Evolutionary conservation across 1,140 invertebrate species (phyloP), one percentile per base, ranked within the genome.

Genomic region (Drosophila auraria): DNA sequence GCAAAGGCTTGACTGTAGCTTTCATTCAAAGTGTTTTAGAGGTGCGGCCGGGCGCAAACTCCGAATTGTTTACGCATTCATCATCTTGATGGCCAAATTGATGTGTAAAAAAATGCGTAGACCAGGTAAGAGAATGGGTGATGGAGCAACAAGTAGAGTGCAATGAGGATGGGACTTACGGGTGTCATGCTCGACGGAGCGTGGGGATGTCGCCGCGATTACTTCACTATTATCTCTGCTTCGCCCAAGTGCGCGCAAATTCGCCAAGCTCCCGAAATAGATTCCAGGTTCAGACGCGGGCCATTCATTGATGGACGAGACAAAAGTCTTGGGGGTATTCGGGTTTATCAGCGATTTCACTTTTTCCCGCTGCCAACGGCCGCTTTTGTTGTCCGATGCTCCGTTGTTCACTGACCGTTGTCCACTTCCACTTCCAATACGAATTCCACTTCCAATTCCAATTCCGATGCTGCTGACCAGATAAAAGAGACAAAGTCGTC

Each of bases 271-370:
- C 56, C 47, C 38, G 30, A 83, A 44, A 74, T 65, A 72, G 45
- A 64, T 25, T 76, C 58, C 57, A 50, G 56, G 58, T 70, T 65
- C 65, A 74, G 15, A 62, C 20, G 12, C 58, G 44, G 64, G 17
- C 40, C 65, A 60, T 62, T 72, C 70, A 83, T 63, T 78, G 47
- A 74, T 62, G 61, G 45, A 62, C 44, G 58, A 6, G 69, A 58
- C 50, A 54, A 73, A 45, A 30, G 45, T 53, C 38, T n/a, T 15
- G 49, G 42, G 42, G 68, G 58, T 51, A 79, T 79, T 65, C 60
- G 44, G 66, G 80, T 78, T 84, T 89, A 87, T 87, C 86, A 89
- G 84, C 78, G 86, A 87, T 87, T 87, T 87, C 84, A 89, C 84
- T 87, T 87, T 87, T 78, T 63, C 11, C 50, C 38, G 50, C 66